Base-by-base conservation (phyloP, 2,888 invertebrate genomes). In the Subacronicta megacephala region DNA sequence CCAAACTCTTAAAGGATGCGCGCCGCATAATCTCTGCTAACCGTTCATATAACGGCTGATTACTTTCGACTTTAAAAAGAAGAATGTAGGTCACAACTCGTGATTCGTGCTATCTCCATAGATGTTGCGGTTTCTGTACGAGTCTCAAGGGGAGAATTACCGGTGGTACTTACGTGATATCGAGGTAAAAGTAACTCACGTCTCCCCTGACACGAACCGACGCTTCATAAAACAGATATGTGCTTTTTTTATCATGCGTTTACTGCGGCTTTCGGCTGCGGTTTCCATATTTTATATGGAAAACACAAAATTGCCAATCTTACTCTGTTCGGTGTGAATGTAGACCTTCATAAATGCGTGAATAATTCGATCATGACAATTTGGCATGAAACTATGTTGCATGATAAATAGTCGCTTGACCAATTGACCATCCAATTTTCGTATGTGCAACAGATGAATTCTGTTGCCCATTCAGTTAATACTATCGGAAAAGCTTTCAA, bases 101-200 rank as follows among this genome's bases (percentile, higher is more conserved):
- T 69, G 64, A 67, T 54, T 62, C 29, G 13, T 70, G 64, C 20
- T 61, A 61, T 71, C 61, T 65, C 36, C 47, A 60, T 40, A 50
- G 51, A 57, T 57, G 62, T 59, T 63, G 65, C 47, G 51, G 75
- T 49, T 44, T 55, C 61, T 53, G 53, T 62, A 68, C 57, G 59
- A 64, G 47, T 59, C 60, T 67, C 77, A 31, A 40, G 70, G 69
- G 77, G 23, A 54, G 43, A 63, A 52, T 73, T 70, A 66, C 49
- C 59, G 51, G 41, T 44, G 29, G 56, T 67, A 66, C 77, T 76
- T 63, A 62, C 49, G 23, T 46, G 42, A 41, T 75, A 74, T 68
- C 61, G 77, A 65, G 62, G 64, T 53, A 57, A 52, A 55, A 26
- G 43, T 54, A 49, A 58, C 35, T 41, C 46, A 75, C 43, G 20